phyloP scores from a whole-genome alignment of 2,888 invertebrate genomes.

The Ernsta delagoae region DNA sequence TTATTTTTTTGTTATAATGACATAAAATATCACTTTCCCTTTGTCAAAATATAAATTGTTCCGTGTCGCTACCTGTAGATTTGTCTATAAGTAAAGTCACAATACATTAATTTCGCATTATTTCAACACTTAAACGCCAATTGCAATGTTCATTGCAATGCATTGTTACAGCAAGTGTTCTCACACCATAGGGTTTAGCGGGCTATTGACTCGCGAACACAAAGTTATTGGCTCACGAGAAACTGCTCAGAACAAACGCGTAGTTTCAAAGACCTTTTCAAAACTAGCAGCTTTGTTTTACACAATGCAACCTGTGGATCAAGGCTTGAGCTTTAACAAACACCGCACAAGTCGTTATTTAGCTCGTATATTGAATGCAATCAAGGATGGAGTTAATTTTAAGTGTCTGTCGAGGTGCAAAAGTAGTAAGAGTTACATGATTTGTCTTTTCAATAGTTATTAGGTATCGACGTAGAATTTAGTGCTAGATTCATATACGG shows the following conservation, averaged over 20 bases:
- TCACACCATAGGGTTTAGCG: not conserved
- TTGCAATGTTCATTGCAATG: slow-evolving; percentile 2
- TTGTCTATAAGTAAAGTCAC: no score
- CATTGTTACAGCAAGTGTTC: slow-evolving; percentile 2
- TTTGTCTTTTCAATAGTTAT: no score
- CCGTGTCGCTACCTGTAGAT: no score
- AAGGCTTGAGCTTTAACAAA: slow-evolving; percentile 23
- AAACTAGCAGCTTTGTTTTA: slow-evolving; percentile 27
- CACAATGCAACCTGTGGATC: slow-evolving; percentile 35
- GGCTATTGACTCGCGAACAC: slow-evolving; percentile 10
- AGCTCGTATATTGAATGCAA: not conserved
- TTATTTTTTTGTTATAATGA: no score
- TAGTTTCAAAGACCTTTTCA: slow-evolving; percentile 31
- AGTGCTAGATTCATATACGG: no score
- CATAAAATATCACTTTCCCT: no score
- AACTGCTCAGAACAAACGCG: slow-evolving; percentile 23
- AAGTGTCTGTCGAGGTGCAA: no score
- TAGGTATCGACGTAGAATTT: no score
- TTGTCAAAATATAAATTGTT: no score
- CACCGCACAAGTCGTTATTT: not conserved
- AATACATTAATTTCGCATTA: no score
- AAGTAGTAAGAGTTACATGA: no score
- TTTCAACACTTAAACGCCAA: not conserved
- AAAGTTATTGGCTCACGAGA: slow-evolving; percentile 22
- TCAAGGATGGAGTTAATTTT: slow-evolving; percentile 10